Conservation (phyloP, 2,888 invertebrate species). For the Drosophila emarginata region DNA sequence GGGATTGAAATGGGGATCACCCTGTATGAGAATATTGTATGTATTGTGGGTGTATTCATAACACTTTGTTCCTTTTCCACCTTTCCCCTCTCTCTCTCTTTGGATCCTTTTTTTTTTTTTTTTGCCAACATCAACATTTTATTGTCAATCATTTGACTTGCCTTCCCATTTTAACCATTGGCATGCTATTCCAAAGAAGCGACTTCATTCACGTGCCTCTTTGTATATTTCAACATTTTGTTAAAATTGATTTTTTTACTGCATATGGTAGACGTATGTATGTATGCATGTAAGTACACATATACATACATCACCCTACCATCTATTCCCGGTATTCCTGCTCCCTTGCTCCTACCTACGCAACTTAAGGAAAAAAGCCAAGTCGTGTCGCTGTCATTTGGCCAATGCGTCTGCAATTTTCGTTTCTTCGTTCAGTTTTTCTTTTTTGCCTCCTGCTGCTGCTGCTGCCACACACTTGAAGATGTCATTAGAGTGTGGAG, state of each 20-base stretch:
- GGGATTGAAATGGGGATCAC: background rate
- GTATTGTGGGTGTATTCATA: slow-evolving; percentile 10
- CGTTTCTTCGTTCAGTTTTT: slow-evolving; percentile 20
- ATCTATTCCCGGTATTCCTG: slow-evolving; percentile 5
- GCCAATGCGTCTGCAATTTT: slow-evolving; percentile 58
- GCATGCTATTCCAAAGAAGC: slow-evolving; percentile 11
- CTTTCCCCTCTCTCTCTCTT: background rate
- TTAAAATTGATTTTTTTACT: slow-evolving; percentile 68
- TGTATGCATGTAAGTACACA: too few relatives aligned
- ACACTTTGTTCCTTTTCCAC: background rate
- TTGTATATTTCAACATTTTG: slow-evolving; percentile 49
- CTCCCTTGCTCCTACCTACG: slow-evolving; percentile 48
- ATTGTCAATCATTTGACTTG: slow-evolving; percentile 64
- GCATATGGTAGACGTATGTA: slow-evolving; percentile 37
- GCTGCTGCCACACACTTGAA: slow-evolving; percentile 39
- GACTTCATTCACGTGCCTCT: slow-evolving; percentile 50
- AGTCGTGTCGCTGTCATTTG: slow-evolving; percentile 42
- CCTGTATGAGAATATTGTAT: background rate
- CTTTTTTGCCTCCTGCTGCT: slow-evolving; percentile 24
- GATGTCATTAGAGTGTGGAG: slow-evolving; percentile 50
- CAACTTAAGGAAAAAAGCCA: slow-evolving; percentile 36
- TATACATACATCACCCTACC: slow-evolving; percentile 35
- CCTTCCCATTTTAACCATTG: slow-evolving; percentile 10
- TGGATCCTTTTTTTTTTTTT: slow-evolving; percentile 41
- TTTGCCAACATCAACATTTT: slow-evolving; percentile 60